phyloP scores from a whole-genome alignment of 2,113 vertebrate genomes.

The Ahaetulla prasina region DNA sequence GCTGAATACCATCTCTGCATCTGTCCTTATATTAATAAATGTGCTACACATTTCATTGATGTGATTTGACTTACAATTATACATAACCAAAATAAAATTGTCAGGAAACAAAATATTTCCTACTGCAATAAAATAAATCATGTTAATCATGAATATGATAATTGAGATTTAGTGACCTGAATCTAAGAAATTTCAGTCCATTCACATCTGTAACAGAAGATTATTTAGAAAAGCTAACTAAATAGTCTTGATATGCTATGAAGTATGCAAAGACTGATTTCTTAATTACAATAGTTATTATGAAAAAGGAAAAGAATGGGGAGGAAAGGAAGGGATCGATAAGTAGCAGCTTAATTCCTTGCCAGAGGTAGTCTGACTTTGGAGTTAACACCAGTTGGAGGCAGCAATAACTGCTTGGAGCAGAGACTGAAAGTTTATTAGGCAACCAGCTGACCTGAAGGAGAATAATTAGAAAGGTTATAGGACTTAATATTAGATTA shows the following conservation, averaged over 20 bases:
- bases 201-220: background rate
- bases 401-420: constrained; percentile 63
- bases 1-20: too few species aligned
- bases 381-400: constrained; percentile 50
- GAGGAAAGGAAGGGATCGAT: background rate
- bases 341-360: constrained; percentile 48
- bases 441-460: constrained; percentile 61
- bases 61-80: background rate
- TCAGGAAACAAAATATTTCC: background rate
- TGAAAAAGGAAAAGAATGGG: constrained; percentile 1
- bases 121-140: background rate
- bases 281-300: constrained; percentile 49
- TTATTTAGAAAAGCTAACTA: background rate
- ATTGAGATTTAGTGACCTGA: background rate
- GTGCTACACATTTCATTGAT: background rate
- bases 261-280: constrained; percentile 21
- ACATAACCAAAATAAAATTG: background rate
- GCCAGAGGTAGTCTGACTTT: constrained; percentile 58
- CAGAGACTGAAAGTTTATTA: constrained; percentile 66
- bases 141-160: background rate
- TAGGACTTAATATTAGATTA: constrained; percentile 66
- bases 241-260: background rate
- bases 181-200: background rate
- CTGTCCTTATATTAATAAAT: background rate
- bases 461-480: constrained; percentile 66